phyloP scores from a whole-genome alignment of 2,113 vertebrate genomes.

The Hyla sarda region DNA sequence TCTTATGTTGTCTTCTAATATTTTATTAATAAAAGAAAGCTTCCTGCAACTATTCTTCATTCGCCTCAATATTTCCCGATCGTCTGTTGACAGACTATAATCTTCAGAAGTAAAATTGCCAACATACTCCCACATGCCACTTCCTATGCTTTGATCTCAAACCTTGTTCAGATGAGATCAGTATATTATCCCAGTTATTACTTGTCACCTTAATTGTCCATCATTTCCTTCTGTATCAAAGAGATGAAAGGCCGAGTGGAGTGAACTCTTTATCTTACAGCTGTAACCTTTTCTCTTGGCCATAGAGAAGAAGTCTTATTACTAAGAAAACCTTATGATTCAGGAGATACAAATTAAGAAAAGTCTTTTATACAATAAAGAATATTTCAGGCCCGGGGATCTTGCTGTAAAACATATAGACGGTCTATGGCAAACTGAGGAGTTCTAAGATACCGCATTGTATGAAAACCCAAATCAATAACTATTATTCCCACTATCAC shows the following conservation, averaged over 20 bases:
- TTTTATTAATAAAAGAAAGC: no score
- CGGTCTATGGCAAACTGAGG: background rate
- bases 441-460: background rate
- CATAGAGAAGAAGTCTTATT: background rate
- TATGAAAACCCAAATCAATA: background rate
- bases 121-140: constrained; percentile 2
- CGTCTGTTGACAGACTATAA: constrained; percentile 19
- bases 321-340: background rate
- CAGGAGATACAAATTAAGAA: background rate
- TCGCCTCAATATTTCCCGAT: background rate
- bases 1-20: background rate
- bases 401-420: no score
- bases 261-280: background rate
- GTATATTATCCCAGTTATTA: constrained; percentile 39
- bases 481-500: background rate
- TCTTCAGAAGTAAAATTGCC: constrained; percentile 8
- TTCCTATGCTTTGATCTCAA: constrained; percentile 32
- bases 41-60: background rate
- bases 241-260: constrained; percentile 38
- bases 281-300: background rate
- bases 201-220: constrained; percentile 12
- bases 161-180: constrained; percentile 20
- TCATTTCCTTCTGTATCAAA: background rate
- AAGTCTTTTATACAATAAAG: background rate
- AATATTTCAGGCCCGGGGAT: background rate